Evolutionary conservation across 1,140 invertebrate species (phyloP).

Genomic region (Lepidurus couesii): DNA sequence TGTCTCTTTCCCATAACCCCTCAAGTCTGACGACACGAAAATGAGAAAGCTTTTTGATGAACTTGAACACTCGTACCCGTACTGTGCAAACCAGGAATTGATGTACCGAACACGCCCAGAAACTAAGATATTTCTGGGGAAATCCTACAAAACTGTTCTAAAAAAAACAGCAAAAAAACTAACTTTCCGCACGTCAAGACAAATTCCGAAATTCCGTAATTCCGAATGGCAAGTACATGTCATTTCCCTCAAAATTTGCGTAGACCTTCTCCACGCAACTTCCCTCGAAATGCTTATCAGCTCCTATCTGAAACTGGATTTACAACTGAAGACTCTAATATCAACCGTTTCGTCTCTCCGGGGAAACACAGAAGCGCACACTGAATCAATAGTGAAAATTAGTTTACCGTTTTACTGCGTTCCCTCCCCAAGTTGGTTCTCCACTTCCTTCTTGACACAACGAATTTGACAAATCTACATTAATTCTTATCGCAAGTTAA

Average conservation of each 20-base stretch:
- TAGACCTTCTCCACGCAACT: too few species aligned
- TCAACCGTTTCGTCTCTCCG: not conserved
- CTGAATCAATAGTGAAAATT: constrained; percentile 20
- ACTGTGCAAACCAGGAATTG: not conserved
- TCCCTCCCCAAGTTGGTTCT: not conserved
- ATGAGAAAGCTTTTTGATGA: constrained; percentile 19
- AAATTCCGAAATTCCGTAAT: not conserved
- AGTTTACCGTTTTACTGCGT: not conserved
- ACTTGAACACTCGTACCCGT: not conserved
- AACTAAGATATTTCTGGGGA: not conserved
- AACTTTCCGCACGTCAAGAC: not conserved
- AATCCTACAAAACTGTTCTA: not conserved
- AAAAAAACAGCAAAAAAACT: not conserved
- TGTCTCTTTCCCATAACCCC: constrained; percentile 10
- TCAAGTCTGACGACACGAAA: not conserved
- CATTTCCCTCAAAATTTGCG: not conserved
- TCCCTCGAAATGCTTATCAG: not conserved
- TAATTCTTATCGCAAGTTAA: too few species aligned
- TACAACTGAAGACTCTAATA: not conserved
- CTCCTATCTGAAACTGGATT: not conserved
- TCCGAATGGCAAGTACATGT: not conserved
- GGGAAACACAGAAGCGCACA: not conserved
- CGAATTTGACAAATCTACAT: too few species aligned
- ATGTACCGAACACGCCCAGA: not conserved
- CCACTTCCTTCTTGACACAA: too few species aligned